Evolutionary conservation across 2,113 vertebrate species (phyloP), one percentile per base, ranked within the genome.

Genomic region (Anarhynchus alexandrinus): DNA sequence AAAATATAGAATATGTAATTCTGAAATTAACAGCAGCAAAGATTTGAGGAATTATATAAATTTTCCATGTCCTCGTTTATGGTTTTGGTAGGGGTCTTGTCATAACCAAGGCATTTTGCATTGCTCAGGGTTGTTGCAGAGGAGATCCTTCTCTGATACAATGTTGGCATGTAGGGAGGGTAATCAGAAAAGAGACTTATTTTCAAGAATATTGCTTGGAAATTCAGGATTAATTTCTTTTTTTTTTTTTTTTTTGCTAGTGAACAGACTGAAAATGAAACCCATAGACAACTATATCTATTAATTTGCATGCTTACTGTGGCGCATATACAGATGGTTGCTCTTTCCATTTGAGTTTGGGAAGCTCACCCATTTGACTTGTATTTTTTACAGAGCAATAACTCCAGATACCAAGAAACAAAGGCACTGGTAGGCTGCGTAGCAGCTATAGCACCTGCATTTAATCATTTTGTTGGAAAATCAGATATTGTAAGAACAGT

Each of bases 401-500:
- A 8, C 27, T 86, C 34, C 26, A 73, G 9, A 47, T 59, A 10
- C 34, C 6, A 38, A 80, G 54, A 72, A 80, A 36, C 55, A 57
- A 49, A 0, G 3, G 7, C 18, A 32, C 15, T 43, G 21, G 6
- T 73, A 64, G 45, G 38, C 42, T 80, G 18, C 0, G 0, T 61
- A 81, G 40, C 27, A 70, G 42, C 55, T 69, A 9, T 49, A 65
- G 29, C 32, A 83, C 38, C 20, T 64, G 5, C 15, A 17, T 90
- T 82, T 47, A 72, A 16, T 92, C 0, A 8, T 40, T 82, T 55
- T 9, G 5, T 26, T 90, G 79, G 36, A 78, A 87, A 86, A 76
- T 82, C 30, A 51, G 27, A n/a, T 86, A 8, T 18, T 57, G 4
- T 66, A 83, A 65, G 67, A 91, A 38, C 29, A 40, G 40, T 9